Evolutionary conservation across 2,113 vertebrate genomes (phyloP), one percentile per base, ranked within the genome.

Genomic region (Collichthys lucidus): DNA sequence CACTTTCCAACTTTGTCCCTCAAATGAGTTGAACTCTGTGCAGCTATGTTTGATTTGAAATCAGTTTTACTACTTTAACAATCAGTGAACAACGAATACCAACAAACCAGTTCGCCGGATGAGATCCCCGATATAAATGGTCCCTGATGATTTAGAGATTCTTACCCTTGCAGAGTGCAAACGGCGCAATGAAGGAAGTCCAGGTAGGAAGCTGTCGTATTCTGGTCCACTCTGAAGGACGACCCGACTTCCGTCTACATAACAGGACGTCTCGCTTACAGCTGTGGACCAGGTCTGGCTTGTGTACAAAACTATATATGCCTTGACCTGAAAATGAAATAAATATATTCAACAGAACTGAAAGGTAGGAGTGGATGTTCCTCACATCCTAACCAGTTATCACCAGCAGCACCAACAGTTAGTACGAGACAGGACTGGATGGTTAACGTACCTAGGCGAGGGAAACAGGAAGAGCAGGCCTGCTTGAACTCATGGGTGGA

Each of bases 141-240:
- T 24, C 1, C 2, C 9, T 40, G 31, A 35, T 29, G 31, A 57
- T 62, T 26, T 67, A 14, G 29, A 63, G 3, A 20, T 55, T 3
- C 67, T 88, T 81, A 99, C 98, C 97, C 93, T 94, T 98, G 94
- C 98, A 99, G 61, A 99, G 94, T 29, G 97, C 93, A 88, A 96
- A 99, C 5, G 96, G 96, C 72, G 96, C 97, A 57, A 77, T 93
- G 59, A 98, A 98, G 84, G 96, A 95, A 50, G 93, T 95, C 84
- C 93, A 92, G 44, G 88, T 92, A n/a, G 98, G 97, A 42, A 97
- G 94, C 17, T 87, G 94, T 65, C 98, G 95, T 85, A 99, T 96
- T 86, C 96, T 95, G 86, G 96, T 97, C 98, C 98, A 99, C 77
- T 94, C 93, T 0, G 64, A 29, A 4, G 73, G 0, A 92, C 56